Conservation (phyloP, 2,888 invertebrate genomes). For the Seira sanloemensis region DNA sequence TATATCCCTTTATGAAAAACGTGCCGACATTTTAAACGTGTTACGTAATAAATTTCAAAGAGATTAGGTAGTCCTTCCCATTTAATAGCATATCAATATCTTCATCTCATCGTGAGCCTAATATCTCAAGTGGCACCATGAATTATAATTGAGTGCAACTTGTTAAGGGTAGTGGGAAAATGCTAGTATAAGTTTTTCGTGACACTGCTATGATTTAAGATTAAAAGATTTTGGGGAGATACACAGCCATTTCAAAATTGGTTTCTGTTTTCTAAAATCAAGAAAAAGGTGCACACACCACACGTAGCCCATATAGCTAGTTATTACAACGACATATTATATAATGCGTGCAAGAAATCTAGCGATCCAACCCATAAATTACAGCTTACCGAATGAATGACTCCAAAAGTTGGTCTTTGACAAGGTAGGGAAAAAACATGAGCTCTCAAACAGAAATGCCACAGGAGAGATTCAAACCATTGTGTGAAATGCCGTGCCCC, state of each 20-base stretch:
- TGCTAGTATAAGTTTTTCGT: background rate
- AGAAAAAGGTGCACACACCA: background rate
- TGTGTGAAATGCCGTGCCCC: background rate
- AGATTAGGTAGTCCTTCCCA: background rate
- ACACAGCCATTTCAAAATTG: background rate
- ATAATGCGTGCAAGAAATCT: background rate
- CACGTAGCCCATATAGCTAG: background rate
- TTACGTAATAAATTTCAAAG: background rate
- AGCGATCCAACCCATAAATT: conserved; percentile 32
- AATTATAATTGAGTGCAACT: background rate
- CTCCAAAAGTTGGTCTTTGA: conserved; percentile 7
- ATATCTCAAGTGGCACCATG: background rate
- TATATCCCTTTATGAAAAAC: background rate
- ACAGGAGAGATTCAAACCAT: background rate
- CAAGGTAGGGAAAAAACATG: conserved; percentile 10
- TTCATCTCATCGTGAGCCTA: background rate
- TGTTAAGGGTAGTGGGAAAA: background rate
- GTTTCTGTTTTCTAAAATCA: background rate
- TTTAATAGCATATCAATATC: background rate
- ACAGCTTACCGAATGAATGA: conserved; percentile 11
- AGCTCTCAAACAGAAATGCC: background rate
- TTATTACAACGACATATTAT: background rate
- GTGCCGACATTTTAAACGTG: background rate
- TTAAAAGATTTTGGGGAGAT: background rate
- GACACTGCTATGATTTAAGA: background rate